Evolutionary conservation across 2,888 invertebrate genomes (phyloP).

Genomic region (Amaurobius ferox): DNA sequence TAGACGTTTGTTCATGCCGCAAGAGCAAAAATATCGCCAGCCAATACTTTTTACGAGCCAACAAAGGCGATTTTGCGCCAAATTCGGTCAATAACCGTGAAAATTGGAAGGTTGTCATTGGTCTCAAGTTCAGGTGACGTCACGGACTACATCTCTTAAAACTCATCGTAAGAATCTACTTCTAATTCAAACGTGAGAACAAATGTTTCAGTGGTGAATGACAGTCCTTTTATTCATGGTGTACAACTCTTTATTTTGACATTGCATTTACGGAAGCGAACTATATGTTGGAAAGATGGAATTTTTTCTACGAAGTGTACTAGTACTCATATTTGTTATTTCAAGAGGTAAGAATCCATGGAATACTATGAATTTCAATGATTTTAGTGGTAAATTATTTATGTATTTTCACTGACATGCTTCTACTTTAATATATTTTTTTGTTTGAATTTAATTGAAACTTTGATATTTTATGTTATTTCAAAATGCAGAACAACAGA

Average conservation of each 20-base stretch:
- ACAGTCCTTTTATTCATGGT: conserved; percentile 16
- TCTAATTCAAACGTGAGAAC: conserved; percentile 12
- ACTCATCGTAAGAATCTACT: conserved; percentile 34
- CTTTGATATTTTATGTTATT: no score
- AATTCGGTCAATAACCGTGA: conserved; percentile 36
- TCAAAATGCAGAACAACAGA: no score
- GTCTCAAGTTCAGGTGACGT: conserved; percentile 65
- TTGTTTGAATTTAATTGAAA: no score
- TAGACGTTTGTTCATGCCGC: no score
- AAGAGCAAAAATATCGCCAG: neutral
- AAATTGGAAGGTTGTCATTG: conserved; percentile 40
- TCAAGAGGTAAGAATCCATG: neutral
- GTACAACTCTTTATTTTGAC: conserved; percentile 17
- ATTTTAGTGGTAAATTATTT: no score
- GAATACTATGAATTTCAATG: no score
- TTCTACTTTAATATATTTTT: no score
- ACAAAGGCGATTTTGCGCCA: conserved; percentile 25
- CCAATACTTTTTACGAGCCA: neutral
- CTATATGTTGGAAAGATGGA: conserved; percentile 12
- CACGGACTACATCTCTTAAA: conserved; percentile 47
- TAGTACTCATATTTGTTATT: neutral
- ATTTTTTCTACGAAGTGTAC: conserved; percentile 1
- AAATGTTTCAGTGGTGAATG: conserved; percentile 6
- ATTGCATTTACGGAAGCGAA: conserved; percentile 10
- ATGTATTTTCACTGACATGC: no score